Base-by-base conservation (phyloP, 2,888 invertebrate genomes). In the Drosophila percnosoma region DNA sequence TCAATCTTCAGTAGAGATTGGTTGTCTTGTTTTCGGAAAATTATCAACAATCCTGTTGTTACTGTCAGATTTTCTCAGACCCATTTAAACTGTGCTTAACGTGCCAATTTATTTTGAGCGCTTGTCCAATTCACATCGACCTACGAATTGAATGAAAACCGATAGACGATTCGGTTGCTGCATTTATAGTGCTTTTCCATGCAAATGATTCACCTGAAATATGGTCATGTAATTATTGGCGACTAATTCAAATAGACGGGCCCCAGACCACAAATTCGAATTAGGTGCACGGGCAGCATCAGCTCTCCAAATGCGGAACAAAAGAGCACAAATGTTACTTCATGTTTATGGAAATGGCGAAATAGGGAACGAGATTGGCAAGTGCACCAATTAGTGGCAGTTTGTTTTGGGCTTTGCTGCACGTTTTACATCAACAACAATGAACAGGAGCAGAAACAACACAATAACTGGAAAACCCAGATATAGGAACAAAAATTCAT, bases 221-320 rank as follows among this genome's bases (percentile, higher is more conserved):
- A 75, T 76, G 62, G 71, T 51, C 57, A 48, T 53, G 55, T 65
- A 83, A 80, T 83, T 83, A 78, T 73, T 62, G 78, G 18, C 48
- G 67, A 59, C 62, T 73, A 75, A 83, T 80, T 83, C 60, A 62
- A 62, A 65, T 55, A 58, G 59, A 69, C 36, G 34, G 59, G 33
- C 45, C 31, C 31, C 40, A 54, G 52, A 75, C 81, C 83, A 75
- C 70, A 73, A 82, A 80, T 78, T 73, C 55, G 65, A 77, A 74
- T 77, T 74, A 54, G 65, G 42, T 51, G 45, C 60, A 21, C 8
- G 34, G 34, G 21, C 49, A 27, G 21, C 40, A 54, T 18, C 31
- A 27, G 58, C 48, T 29, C 29, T 40, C 48, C 27, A 33, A 57
- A 60, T 51, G 51, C 7, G 40, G 34, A 54, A 73, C 72, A 80